Evolutionary conservation across 2,888 invertebrate genomes (phyloP), one percentile per base, ranked within the genome.

Genomic region (Morpho helenor): DNA sequence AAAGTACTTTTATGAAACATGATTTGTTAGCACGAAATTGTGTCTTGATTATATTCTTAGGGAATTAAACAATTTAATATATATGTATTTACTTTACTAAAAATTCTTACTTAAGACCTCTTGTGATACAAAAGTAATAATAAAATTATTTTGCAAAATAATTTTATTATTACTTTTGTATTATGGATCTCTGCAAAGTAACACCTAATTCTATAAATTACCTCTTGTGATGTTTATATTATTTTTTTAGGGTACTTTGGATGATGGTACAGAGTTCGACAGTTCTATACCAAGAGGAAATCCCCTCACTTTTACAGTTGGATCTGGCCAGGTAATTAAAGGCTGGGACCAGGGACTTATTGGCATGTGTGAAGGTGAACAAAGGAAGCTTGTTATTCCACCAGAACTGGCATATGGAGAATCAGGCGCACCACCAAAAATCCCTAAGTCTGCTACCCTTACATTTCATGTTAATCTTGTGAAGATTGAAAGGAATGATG

Each of bases 261-360:
- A 95, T 68, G 95, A 96, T 91, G 96, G 96, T 3, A 94, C 94
- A 8, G 96, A 96, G 80, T 97, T 97, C 89, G 97, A 97, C 79
- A 96, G 94, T 75, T 96, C 96, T 63, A 92, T 94, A 68, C 92
- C 93, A 22, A 87, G 96, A 65, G 94, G 93, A 31, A 92, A 94
- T 65, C 96, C 96, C 0, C 92, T 97, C 61, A 94, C 94, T 8
- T 96, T 97, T 74, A 96, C 95, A 2, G 85, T 97, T 57, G 97
- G 97, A 47, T 92, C 93, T 3, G 96, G 96, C 0, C 96, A 97
- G 84, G 97, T 97, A 3, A 97, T 97, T 67, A 96, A 95, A 80
- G 97, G 97, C 46, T 97, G 97, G 97, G 97, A 97, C 70, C 96
- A 96, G 85, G 97, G 97, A 0, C 89, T 97, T 2, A 87, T 97